A percentile compares a stretch with the other conserved stretches of the same genome.
These are phyloP conservation scores for Artemisiospiza belli DNA, from an alignment of 2,113 vertebrate genomes.

Conservation along the genomic window DNA sequence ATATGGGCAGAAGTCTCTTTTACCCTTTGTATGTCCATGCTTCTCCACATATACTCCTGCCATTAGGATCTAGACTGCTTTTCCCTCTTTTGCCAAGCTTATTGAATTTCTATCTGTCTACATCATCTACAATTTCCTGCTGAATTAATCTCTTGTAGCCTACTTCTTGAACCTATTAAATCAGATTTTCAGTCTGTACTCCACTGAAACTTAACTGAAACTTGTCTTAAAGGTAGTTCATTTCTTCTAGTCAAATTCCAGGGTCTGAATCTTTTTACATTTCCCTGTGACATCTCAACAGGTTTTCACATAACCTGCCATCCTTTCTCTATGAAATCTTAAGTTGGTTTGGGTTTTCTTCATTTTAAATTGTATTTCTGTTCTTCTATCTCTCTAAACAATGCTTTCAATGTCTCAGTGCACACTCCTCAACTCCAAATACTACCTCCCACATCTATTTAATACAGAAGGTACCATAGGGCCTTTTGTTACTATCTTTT, in stretches of 20 bases:
- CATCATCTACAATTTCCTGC: conserved; percentile 38
- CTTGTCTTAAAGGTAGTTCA: background rate
- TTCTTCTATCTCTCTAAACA: background rate
- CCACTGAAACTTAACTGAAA: conserved; percentile 20
- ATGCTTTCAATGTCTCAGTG: background rate
- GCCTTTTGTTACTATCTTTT: background rate
- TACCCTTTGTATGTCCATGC: background rate
- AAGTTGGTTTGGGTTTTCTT: background rate
- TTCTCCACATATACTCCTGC: background rate
- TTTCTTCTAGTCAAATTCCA: background rate
- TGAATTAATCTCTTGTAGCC: conserved; percentile 36
- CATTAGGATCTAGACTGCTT: background rate
- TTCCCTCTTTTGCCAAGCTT: background rate
- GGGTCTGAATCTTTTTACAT: background rate
- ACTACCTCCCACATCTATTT: background rate
- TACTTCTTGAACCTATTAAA: conserved; percentile 29
- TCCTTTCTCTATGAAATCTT: background rate
- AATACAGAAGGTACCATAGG: background rate
- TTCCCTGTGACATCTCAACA: background rate
- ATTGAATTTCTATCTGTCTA: conserved; percentile 58
- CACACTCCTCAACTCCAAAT: background rate
- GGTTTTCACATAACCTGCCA: background rate
- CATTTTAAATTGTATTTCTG: background rate
- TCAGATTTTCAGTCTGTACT: background rate
- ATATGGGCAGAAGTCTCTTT: background rate